Base-by-base conservation (phyloP, 2,797 vertebrate genomes). In the Liasis olivaceus region DNA sequence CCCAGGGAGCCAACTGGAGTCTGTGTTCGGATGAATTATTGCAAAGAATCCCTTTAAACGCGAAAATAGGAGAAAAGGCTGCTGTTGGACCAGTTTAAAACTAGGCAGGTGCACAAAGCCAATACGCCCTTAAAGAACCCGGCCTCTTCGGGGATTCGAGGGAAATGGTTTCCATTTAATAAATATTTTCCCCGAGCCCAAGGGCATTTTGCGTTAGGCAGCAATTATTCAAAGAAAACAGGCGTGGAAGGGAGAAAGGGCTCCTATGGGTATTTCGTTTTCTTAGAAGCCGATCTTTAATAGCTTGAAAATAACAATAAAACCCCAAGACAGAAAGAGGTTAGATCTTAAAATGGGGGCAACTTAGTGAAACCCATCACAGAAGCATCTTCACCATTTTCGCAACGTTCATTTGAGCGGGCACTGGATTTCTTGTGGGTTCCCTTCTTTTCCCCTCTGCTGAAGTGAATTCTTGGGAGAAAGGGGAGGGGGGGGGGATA, bases 131-230 rank as follows among this genome's bases (percentile, higher is more conserved):
- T 91, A 97, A 97, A 97, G 95, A 96, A 96, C 91, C 95, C 95
- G 64, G 93, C 95, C 96, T 97, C 97, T 97, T 94, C 62, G 90
- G 97, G 97, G 97, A 95, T 87, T 92, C 84, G 95, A 97, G 97
- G 98, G 98, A 88, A 98, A 98, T 98, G 98, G 98, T 98, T 98
- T 97, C 97, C 98, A 97, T 98, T 98, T 98, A 98, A 98, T 98
- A 98, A 98, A 98, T 98, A 98, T 98, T 98, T 97, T 94, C 98
- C 98, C 97, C 96, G 96, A 97, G 98, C 98, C 97, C 96, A 96
- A 97, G 98, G 98, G 97, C 97, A 96, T 97, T 98, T 97, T 95
- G 97, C 97, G 97, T 95, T 94, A 96, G 97, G 97, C 97, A 97
- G 97, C 97, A 98, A 98, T 98, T 98, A 98, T 98, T 98, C 98